Percentiles rank a stretch among this genome's conserved stretches.
These are phyloP conservation scores for Macrotrachela quadricornifera DNA, from an alignment of 1,140 invertebrate species.

Conservation along the genomic window DNA sequence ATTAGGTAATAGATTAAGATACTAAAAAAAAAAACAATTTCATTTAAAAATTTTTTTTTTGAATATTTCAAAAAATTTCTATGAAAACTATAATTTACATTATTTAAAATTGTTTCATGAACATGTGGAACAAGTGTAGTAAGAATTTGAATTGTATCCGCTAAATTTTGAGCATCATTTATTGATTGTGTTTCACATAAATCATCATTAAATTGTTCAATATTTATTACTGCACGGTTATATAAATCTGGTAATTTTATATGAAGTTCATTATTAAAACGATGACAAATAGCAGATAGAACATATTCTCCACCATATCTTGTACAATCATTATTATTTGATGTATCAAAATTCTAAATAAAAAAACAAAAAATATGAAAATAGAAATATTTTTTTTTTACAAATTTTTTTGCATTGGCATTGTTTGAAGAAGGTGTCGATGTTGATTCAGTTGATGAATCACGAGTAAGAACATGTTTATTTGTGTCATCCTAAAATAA, in stretches of 20 bases:
- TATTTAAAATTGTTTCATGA: background rate
- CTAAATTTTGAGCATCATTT: background rate
- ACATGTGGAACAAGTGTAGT: background rate
- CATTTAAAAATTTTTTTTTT: background rate
- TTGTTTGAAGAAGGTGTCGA: no score
- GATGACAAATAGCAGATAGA: conserved; percentile 18
- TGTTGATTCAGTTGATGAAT: no score
- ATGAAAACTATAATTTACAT: no score
- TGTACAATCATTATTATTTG: conserved; percentile 1
- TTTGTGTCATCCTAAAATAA: no score
- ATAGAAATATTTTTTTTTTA: conserved; percentile 43
- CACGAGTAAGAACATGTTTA: no score
- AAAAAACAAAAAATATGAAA: conserved; percentile 20
- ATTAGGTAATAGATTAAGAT: no score
- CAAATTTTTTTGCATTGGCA: background rate
- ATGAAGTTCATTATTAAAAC: conserved; percentile 52
- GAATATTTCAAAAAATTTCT: background rate
- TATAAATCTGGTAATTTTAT: conserved; percentile 41
- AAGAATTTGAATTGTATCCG: background rate
- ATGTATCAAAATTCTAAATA: background rate
- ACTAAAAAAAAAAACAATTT: no score
- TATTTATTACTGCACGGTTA: conserved; percentile 3
- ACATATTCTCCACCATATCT: background rate
- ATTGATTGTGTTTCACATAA: background rate
- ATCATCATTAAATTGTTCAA: conserved; percentile 3